A percentile compares a stretch with the other conserved stretches of the same genome.
Evolutionary conservation across 2,113 vertebrate species (phyloP).

Genomic region (Stictonetta naevosa): DNA sequence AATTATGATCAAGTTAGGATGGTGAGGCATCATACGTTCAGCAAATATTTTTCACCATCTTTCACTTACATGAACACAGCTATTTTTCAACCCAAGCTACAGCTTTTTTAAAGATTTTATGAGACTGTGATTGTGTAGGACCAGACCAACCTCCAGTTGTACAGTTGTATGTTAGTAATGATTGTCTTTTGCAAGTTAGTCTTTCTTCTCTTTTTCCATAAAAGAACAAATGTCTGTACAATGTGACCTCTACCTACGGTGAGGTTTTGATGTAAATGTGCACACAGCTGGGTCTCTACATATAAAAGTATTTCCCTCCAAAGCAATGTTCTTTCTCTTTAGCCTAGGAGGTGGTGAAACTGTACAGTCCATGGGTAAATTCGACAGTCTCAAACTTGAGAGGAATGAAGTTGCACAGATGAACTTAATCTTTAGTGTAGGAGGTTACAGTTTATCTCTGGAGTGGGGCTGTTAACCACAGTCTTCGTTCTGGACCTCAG

Average conservation of each 20-base stretch:
- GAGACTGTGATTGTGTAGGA: background rate
- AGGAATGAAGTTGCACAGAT: background rate
- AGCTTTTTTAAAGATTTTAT: background rate
- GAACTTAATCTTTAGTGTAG: background rate
- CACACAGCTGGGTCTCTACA: background rate
- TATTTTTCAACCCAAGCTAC: background rate
- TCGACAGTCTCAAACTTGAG: background rate
- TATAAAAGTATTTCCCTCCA: background rate
- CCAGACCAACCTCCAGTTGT: background rate
- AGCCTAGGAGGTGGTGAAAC: background rate
- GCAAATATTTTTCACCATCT: background rate
- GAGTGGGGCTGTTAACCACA: background rate
- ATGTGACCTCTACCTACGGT: background rate
- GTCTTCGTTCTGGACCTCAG: background rate
- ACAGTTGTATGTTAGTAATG: background rate
- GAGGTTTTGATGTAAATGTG: background rate
- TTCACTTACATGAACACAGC: background rate
- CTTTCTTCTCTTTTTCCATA: background rate
- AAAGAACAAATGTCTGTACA: background rate
- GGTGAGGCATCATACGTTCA: background rate
- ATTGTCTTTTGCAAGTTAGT: background rate
- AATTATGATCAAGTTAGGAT: background rate
- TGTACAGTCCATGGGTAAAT: background rate
- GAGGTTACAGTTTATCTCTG: background rate
- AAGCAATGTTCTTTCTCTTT: background rate